Evolutionary conservation across 2,797 vertebrate species (phyloP), one percentile per base, ranked within the genome.

Genomic region (Acanthurus lineatus): DNA sequence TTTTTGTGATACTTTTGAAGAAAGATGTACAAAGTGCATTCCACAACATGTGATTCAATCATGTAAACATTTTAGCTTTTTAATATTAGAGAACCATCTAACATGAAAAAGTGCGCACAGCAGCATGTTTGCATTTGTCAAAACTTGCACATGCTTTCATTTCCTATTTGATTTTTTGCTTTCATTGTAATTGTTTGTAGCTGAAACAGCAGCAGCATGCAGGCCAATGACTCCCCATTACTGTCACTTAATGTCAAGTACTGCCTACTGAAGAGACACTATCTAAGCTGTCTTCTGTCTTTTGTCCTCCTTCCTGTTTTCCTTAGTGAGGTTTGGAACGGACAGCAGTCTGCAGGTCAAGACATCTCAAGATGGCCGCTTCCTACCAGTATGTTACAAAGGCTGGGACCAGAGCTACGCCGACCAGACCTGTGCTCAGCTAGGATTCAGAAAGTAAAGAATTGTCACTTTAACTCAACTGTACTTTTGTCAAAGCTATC

Each of bases 371-470:
- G 95, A 96, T 66, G 85, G 62, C 3, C 92, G 90, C 79, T 99
- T 97, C 94, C 93, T 97, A 51, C 96, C 97, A 0, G 89, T 99
- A 61, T 99, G 98, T 92, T 95, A 92, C 71, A 83, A 70, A 0
- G 86, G 83, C 89, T 96, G 96, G 96, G 65, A 93, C 0, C 56
- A 89, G 10, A 86, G 62, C 61, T 82, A 93, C 22, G 94, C 97
- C 1, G 88, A 94, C 25, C 94, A 90, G 83, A 96, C 94, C 65
- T 99, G 98, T 76, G 78, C 38, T 69, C 96, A 95, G 79, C 94
- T 98, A 40, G 97, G 97, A 53, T 97, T 98, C 51, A 88, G 90
- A 84, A 88, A 86, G 97, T 99, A 90, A 92, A 44, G 2, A 62
- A 44, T 58, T 28, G 7, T n/a, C 14, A 10, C 7, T 45, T 70